Conservation (phyloP, 2,888 invertebrate genomes). For the Meteorus colon region DNA sequence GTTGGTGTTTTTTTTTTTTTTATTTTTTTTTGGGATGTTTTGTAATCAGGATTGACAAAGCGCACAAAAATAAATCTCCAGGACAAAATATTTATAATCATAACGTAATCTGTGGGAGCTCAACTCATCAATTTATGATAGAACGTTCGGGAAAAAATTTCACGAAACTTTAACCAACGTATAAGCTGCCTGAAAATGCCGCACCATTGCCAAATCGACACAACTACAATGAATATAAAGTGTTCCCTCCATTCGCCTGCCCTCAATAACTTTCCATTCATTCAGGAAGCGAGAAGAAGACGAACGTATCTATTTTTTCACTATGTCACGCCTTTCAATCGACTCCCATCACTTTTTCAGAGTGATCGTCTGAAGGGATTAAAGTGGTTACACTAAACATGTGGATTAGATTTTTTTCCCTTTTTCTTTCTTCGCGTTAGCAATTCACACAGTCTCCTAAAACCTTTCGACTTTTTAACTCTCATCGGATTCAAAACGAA, state of each 20-base stretch:
- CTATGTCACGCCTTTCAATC: too few relatives aligned
- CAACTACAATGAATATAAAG: conserved; percentile 24
- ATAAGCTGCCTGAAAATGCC: conserved; percentile 33
- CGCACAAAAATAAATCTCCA: not conserved
- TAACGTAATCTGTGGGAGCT: not conserved
- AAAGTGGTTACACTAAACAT: not conserved
- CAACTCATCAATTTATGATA: too few relatives aligned
- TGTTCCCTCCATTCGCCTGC: too few relatives aligned
- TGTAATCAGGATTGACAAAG: not conserved
- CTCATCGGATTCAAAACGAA: not conserved
- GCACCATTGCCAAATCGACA: conserved; percentile 24
- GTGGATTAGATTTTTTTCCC: not conserved
- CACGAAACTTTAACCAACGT: not conserved
- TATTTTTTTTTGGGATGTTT: too few relatives aligned
- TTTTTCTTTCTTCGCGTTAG: not conserved
- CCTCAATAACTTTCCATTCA: too few relatives aligned
- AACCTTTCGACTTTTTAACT: not conserved
- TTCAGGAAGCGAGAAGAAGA: too few relatives aligned
- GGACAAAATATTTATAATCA: not conserved
- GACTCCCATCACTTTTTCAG: too few relatives aligned
- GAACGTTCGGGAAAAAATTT: not conserved
- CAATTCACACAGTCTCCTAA: not conserved
- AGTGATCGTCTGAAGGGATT: too few relatives aligned
- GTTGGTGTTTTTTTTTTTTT: not conserved
- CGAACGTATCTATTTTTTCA: too few relatives aligned